Evolutionary conservation across 2,888 invertebrate species (phyloP).

Genomic region (Cremastinae sp.): DNA sequence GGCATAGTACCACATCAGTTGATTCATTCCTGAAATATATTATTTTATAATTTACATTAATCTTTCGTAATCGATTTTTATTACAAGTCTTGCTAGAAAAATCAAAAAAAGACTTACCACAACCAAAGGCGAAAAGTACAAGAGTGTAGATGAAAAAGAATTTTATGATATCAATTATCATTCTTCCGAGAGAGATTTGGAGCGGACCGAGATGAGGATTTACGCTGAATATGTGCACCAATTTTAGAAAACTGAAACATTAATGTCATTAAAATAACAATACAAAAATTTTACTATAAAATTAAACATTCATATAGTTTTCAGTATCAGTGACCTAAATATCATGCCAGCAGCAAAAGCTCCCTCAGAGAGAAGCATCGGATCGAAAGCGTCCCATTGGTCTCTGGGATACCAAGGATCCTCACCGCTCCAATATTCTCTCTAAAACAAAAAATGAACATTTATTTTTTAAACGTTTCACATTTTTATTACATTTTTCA

Average conservation of each 20-base stretch:
- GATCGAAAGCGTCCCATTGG: slow-evolving; percentile 97
- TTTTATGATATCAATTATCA: slow-evolving; percentile 97
- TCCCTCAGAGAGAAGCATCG: slow-evolving; percentile 95
- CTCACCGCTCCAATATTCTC: slow-evolving; percentile 85
- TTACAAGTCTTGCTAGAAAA: too few relatives aligned
- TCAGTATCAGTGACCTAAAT: slow-evolving; percentile 83
- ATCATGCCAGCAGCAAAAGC: slow-evolving; percentile 99
- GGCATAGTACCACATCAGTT: slow-evolving; percentile 95
- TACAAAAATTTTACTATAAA: slow-evolving; percentile 1
- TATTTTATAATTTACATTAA: too few relatives aligned
- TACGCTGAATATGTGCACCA: slow-evolving; percentile 98
- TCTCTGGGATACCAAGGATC: slow-evolving; percentile 94
- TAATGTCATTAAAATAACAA: not conserved
- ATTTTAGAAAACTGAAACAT: slow-evolving; percentile 89
- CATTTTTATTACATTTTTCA: too few relatives aligned
- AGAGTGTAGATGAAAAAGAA: slow-evolving; percentile 97
- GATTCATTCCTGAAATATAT: slow-evolving; percentile 87
- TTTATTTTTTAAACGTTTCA: too few relatives aligned
- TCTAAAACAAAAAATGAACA: slow-evolving; percentile 79
- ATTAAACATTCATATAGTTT: not conserved
- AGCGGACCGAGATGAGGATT: slow-evolving; percentile 97
- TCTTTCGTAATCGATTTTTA: too few relatives aligned
- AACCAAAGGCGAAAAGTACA: slow-evolving; percentile 97
- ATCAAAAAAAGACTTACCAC: slow-evolving; percentile 85
- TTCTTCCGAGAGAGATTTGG: slow-evolving; percentile 96